Base-by-base conservation (phyloP, 1,140 invertebrate species). In the Nixonia krombeini region DNA sequence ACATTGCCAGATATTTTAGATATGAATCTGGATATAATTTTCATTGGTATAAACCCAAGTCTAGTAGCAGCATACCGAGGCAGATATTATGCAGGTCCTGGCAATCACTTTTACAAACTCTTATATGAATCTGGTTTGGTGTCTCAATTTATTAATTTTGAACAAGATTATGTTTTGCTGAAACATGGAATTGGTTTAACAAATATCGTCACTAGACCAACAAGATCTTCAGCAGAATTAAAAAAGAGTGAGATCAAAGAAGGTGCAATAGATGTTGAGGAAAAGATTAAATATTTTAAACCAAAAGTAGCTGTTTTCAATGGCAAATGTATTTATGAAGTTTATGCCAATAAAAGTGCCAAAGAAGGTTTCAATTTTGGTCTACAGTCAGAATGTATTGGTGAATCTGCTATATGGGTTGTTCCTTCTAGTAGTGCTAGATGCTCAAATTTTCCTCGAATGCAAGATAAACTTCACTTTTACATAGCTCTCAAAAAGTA, bases 91-190 rank as follows among this genome's bases (percentile, higher is more conserved):
- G 83, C 83, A 4, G 82, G 83, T 7, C 82, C 81, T 3, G 83
- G 84, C 4, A 85, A 85, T 74, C 84, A 85, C 55, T 85, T 85
- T 59, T 85, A 85, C 26, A 85, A 84, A 70, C 68, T 85, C 8
- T 42, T 85, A 0, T 74, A 80, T 15, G 73, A 72, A 4, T 83
- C 83, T 2, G 72, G 61, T 6, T 53, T 85, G 12, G 56, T 78
- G 2, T 74, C 84, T 4, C 31, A 26, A 46, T 62, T 53, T 16
- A 13, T 85, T 1, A 79, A 40, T 23, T 81, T 74, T 21, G 81
- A 85, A 23, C 73, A 82, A 35, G 84, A 85, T 51, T 55, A 76
- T 3, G 78, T 79, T 33, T 66, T 85, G 4, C 55, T 68, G 0
- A 38, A 74, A 7, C 75, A 81, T 31, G 66, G 76, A 49, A 85